Percentiles rank a stretch among this genome's conserved stretches.
Evolutionary conservation across 2,888 invertebrate species (phyloP).

Genomic region (Epinotia ramella): DNA sequence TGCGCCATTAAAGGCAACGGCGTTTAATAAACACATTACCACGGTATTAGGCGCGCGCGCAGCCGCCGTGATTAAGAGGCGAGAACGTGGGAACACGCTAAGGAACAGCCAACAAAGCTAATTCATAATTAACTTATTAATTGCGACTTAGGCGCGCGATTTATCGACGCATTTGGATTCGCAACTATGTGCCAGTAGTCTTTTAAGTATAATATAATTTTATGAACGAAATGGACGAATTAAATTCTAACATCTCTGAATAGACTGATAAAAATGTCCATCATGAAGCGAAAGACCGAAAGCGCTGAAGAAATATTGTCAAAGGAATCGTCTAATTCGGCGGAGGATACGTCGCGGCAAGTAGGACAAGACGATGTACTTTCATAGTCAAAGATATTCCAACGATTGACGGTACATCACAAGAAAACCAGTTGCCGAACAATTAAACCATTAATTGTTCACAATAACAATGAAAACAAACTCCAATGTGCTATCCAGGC

Average conservation of each 20-base stretch:
- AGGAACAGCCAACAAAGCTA: conserved; percentile 57
- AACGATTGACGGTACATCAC: not conserved
- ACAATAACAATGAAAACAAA: conserved; percentile 63
- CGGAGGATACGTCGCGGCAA: not conserved
- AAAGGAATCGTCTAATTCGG: too few species aligned
- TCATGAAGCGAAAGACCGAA: not conserved
- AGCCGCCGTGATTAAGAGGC: conserved; percentile 75
- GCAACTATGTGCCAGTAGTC: not conserved
- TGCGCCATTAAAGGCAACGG: conserved; percentile 77
- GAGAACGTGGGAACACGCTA: conserved; percentile 78
- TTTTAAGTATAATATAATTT: not conserved
- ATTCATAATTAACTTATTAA: conserved; percentile 55
- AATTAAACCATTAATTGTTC: conserved; percentile 62
- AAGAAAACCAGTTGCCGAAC: conserved; percentile 20
- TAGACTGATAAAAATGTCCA: not conserved
- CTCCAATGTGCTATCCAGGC: conserved; percentile 58
- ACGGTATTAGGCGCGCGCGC: conserved; percentile 80
- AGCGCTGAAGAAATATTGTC: too few species aligned
- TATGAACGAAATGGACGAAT: not conserved
- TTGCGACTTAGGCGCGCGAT: conserved; percentile 54
- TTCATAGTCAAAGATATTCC: not conserved
- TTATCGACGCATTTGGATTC: conserved; percentile 36
- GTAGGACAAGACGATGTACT: not conserved
- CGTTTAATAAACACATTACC: conserved; percentile 83
- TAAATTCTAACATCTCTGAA: not conserved